Evolutionary conservation across 2,888 invertebrate species (phyloP), one percentile per base, ranked within the genome.

Genomic region (Mongoloraphidia duomilia): DNA sequence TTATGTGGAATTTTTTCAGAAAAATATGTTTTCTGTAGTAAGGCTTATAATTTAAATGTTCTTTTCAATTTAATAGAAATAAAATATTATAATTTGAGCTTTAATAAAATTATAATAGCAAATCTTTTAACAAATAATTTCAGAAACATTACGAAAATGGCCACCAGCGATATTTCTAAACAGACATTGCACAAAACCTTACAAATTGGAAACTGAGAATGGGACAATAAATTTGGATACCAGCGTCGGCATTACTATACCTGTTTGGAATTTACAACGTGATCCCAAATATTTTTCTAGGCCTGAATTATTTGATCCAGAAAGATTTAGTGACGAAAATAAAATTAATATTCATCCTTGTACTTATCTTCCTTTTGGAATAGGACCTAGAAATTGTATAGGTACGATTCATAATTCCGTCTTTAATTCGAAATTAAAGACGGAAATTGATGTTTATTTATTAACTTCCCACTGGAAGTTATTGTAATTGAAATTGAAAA

Each of bases 281-380:
- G 76, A 78, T 56, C 69, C 74, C 0, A 63, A 74, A 9, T 65
- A 69, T 53, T 79, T 73, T 55, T 73, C 75, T 0, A 69, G 77
- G 17, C 78, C 79, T 0, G 60, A 71, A 2, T 63, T 65, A 35
- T 75, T 76, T 55, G 66, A 65, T 39, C 74, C 75, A 1, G 75
- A 75, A 50, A 63, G 78, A 50, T 78, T 77, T 57, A 67, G 69
- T 54, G 67, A 69, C 1, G 74, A 75, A 13, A 73, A 72, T 54
- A 75, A 71, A 57, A 63, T 63, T 17, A 65, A 69, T 10, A 66
- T 75, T 50, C 66, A 71, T 1, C 66, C 73, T 1, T 71, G 72
- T 57, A 59, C 71, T 47, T 76, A 70, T 55, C 54, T 76, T 47
- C 72, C 75, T 1, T 77, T 77, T 59, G 77, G 77, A 37, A 50